Base-by-base conservation (phyloP, 2,113 vertebrate species). In the Sinocyclocheilus rhinocerous region DNA sequence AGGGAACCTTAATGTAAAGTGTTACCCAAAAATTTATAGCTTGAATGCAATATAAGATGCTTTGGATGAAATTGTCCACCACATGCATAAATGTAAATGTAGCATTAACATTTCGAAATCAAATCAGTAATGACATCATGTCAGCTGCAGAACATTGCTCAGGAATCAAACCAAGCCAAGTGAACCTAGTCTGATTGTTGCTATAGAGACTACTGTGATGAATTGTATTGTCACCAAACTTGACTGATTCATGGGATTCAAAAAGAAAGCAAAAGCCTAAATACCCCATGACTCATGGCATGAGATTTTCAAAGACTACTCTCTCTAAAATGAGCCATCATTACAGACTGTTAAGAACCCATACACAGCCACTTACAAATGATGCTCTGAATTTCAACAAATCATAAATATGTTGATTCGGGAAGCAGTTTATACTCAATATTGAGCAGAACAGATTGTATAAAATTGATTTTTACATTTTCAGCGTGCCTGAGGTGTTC, bases 201-300 rank as follows among this genome's bases (percentile, higher is more conserved):
- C 59, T 65, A 81, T 65, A 81, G 79, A 81, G 79, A 81, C 79
- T 26, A 65, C 2, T 61, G 15, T 45, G 72, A 75, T 75, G 12
- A 65, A 65, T 22, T 79, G 52, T n/a, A 48, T 29, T 81, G 59
- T 48, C 39, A 65, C 79, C 42, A 81, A 81, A 81, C 59, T 65
- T 48, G 39, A 81, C 39, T 11, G 59, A 81, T 65, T 81, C 39
- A 26, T 65, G 11, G 22, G 59, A 48, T 81, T 26, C 15, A 18
- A 26, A 65, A 81, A n/a, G 36, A 81, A 65, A 18, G 59, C 78
- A 24, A 26, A 81, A 45, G n/a, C 13, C 78, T 65, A 81, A 79
- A 79, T 48, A 61, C 20, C 13, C 18, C 2, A 11, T 39, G 77
- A 61, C 57, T 63, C 55, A 61, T 61, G 76, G 50, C 18, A 36